These are phyloP conservation scores for Meloidogyne exigua DNA, from an alignment of 1,140 invertebrate genomes.

Conservation along the genomic window DNA sequence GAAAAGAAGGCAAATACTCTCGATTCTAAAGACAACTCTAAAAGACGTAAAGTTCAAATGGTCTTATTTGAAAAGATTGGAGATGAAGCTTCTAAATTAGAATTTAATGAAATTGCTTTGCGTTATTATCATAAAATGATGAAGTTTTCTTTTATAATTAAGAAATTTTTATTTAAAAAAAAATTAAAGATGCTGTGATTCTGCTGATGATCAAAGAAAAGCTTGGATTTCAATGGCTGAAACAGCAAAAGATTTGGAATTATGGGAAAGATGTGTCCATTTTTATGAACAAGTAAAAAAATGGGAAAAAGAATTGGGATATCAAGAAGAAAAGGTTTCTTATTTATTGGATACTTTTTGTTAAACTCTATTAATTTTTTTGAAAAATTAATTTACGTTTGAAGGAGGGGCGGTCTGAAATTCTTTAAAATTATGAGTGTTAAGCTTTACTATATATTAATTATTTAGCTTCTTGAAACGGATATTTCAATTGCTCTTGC, in stretches of 20 bases:
- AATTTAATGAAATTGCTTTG: constrained; percentile 23
- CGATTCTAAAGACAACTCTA: constrained; percentile 21
- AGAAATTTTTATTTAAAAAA: not conserved
- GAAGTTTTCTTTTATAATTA: constrained; percentile 7
- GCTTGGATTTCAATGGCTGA: constrained; percentile 27
- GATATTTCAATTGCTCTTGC: constrained; percentile 27
- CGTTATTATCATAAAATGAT: constrained; percentile 21
- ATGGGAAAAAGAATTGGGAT: constrained; percentile 18
- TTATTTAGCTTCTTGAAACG: constrained; percentile 15
- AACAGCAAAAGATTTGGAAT: constrained; percentile 15
- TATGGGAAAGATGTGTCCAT: constrained; percentile 4
- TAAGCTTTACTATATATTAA: no score
- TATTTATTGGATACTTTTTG: not conserved
- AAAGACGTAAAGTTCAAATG: constrained; percentile 15
- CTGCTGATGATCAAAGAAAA: constrained; percentile 19
- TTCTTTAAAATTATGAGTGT: no score
- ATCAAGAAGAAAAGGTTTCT: constrained; percentile 11
- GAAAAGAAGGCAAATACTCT: constrained; percentile 10
- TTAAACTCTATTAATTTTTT: no score
- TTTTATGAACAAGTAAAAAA: constrained; percentile 18
- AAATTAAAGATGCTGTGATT: constrained; percentile 4
- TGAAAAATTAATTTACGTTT: no score
- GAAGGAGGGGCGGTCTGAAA: no score
- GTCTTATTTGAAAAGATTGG: constrained; percentile 23
- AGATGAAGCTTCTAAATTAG: constrained; percentile 21